A percentile compares a stretch with the other conserved stretches of the same genome.
Evolutionary conservation across 64 coral and sea anemone species (phyloP).

Genomic region (Cladopsammia gracilis): DNA sequence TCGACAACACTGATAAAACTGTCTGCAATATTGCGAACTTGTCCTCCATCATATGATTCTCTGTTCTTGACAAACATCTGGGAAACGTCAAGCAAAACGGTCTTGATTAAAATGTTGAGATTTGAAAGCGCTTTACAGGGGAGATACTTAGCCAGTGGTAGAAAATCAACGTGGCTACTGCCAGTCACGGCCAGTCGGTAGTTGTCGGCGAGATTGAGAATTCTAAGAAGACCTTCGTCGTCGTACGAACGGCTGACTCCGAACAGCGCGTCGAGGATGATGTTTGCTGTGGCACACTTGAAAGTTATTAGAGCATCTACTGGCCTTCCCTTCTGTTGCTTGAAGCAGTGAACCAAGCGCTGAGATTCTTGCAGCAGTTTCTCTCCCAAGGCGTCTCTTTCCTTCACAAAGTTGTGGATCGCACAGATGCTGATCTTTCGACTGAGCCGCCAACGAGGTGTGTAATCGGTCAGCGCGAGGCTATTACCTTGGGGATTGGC

Average conservation of each 20-base stretch:
- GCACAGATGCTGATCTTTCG: constrained; percentile 52
- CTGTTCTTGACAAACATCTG: constrained; percentile 77
- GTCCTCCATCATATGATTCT: constrained; percentile 52
- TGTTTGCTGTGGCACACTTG: constrained; percentile 47
- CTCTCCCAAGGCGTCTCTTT: constrained; percentile 39
- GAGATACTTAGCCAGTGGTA: constrained; percentile 74
- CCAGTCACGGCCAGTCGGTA: constrained; percentile 53
- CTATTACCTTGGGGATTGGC: constrained; percentile 44
- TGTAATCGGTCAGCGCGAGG: not conserved
- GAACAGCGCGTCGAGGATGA: constrained; percentile 72
- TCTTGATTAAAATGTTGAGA: not conserved
- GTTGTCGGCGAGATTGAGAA: constrained; percentile 51
- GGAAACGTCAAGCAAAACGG: not conserved
- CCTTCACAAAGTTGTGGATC: constrained; percentile 78
- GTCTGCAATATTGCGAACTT: constrained; percentile 81
- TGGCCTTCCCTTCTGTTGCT: constrained; percentile 55
- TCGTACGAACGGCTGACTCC: constrained; percentile 48
- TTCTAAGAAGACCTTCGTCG: constrained; percentile 34
- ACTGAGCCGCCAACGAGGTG: not conserved
- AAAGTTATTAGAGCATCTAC: constrained; percentile 53
- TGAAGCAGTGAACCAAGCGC: constrained; percentile 56
- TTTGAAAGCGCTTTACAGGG: constrained; percentile 58
- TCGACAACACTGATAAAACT: constrained; percentile 59
- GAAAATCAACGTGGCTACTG: constrained; percentile 74
- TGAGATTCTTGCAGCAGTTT: constrained; percentile 66